Conservation (phyloP, 1,140 invertebrate genomes). For the Centruroides sculpturatus region DNA sequence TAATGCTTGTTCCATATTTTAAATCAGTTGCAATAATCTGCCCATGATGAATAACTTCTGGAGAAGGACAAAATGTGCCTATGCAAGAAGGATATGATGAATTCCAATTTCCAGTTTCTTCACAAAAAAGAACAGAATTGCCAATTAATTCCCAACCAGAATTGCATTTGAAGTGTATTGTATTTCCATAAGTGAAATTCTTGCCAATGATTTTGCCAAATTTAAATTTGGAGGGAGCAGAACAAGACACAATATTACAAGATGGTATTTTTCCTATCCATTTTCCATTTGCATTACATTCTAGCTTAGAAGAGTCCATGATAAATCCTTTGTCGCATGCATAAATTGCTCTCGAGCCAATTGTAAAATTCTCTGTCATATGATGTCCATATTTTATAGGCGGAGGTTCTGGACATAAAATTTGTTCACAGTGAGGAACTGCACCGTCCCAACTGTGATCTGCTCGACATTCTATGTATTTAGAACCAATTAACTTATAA, state of each 20-base stretch:
- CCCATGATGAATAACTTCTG: slow-evolving; percentile 6
- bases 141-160: slow-evolving; percentile 61
- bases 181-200: slow-evolving; percentile 68
- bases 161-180: slow-evolving; percentile 75
- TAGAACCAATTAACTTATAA: slow-evolving; percentile 55
- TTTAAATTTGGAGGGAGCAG: slow-evolving; percentile 3
- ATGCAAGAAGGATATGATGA: slow-evolving; percentile 54
- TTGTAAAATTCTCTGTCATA: slow-evolving; percentile 3
- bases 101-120: slow-evolving; percentile 59
- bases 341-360: slow-evolving; percentile 6
- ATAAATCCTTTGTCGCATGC: slow-evolving; percentile 9
- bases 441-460: slow-evolving; percentile 24
- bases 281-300: slow-evolving; percentile 74
- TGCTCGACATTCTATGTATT: slow-evolving; percentile 15
- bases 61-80: slow-evolving; percentile 11
- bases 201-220: slow-evolving; percentile 68
- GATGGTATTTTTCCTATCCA: slow-evolving; percentile 51
- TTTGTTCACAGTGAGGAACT: slow-evolving; percentile 44
- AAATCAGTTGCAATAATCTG: slow-evolving; percentile 5
- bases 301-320: slow-evolving; percentile 14
- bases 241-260: slow-evolving; percentile 9
- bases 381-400: background rate
- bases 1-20: slow-evolving; percentile 9
- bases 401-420: background rate
- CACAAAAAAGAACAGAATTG: slow-evolving; percentile 48